Evolutionary conservation across 2,797 vertebrate genomes (phyloP).

Genomic region (Melanotaenia trifasciata): DNA sequence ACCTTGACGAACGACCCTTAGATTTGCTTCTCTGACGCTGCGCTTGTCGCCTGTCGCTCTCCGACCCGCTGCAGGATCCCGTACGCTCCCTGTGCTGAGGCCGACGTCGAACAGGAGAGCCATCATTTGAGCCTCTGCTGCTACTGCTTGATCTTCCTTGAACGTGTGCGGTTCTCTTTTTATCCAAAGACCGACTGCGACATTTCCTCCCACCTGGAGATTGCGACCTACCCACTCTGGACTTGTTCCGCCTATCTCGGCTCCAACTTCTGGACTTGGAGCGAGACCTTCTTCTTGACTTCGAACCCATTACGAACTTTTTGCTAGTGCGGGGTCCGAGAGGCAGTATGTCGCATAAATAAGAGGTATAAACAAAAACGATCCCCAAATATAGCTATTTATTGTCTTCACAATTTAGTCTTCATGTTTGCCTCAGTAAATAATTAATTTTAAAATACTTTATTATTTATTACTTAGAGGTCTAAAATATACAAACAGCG

Average conservation of each 20-base stretch:
- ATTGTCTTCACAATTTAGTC: neutral
- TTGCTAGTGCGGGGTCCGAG: slow-evolving; percentile 39
- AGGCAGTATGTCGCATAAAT: slow-evolving; percentile 72
- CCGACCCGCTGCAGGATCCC: slow-evolving; percentile 71
- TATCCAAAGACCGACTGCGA: slow-evolving; percentile 58
- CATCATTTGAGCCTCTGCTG: slow-evolving; percentile 59
- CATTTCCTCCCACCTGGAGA: slow-evolving; percentile 63
- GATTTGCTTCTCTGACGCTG: slow-evolving; percentile 46
- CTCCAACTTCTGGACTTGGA: slow-evolving; percentile 65
- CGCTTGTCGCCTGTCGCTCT: slow-evolving; percentile 43
- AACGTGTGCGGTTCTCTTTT: slow-evolving; percentile 42
- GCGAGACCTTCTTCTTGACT: slow-evolving; percentile 63
- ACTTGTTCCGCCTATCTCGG: slow-evolving; percentile 46
- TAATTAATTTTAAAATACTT: neutral
- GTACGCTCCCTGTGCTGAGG: slow-evolving; percentile 46
- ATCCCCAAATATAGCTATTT: accelerated
- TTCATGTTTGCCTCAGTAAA: neutral
- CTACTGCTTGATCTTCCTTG: slow-evolving; percentile 62
- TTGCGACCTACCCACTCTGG: slow-evolving; percentile 58
- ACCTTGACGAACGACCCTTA: slow-evolving; percentile 72
- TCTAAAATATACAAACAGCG: neutral
- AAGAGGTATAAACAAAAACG: slow-evolving; percentile 38
- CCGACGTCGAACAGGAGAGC: slow-evolving; percentile 58
- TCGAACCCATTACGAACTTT: slow-evolving; percentile 71
- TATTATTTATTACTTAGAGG: neutral